Conservation (phyloP, 2,113 vertebrate species). For the Myrmecophaga tridactyla region DNA sequence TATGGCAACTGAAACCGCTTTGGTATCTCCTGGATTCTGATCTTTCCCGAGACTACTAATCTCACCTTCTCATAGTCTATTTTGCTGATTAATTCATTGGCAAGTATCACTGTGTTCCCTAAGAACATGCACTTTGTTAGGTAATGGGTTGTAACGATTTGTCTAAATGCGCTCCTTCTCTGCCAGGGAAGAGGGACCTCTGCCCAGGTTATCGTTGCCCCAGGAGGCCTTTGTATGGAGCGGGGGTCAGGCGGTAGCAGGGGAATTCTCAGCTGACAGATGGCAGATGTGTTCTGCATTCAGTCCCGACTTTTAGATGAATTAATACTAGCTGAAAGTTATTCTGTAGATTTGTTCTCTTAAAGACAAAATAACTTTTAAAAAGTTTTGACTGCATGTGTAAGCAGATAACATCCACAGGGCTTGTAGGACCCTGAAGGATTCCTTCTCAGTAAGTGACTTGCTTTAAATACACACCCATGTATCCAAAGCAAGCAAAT, state of each 20-base stretch:
- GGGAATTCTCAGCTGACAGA: constrained; percentile 46
- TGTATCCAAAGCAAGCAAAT: neutral
- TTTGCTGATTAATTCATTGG: constrained; percentile 70
- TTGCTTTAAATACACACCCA: neutral
- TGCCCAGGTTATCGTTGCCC: constrained; percentile 39
- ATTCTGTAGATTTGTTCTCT: constrained; percentile 46
- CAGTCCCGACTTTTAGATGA: constrained; percentile 48
- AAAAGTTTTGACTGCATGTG: constrained; percentile 59
- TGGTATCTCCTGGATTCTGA: constrained; percentile 42
- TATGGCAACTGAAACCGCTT: constrained; percentile 34
- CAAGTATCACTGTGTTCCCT: constrained; percentile 52
- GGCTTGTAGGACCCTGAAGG: constrained; percentile 45
- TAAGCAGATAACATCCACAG: neutral
- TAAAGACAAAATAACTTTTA: constrained; percentile 68
- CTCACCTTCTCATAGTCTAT: constrained; percentile 58
- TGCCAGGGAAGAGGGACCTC: constrained; percentile 26
- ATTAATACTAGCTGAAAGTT: constrained; percentile 72
- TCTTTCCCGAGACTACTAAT: constrained; percentile 56
- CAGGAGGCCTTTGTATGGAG: constrained; percentile 36
- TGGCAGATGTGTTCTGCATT: constrained; percentile 58
- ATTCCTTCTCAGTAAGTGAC: neutral
- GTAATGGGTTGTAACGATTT: constrained; percentile 77
- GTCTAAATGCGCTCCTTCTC: constrained; percentile 63
- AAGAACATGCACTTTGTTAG: constrained; percentile 73
- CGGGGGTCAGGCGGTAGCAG: neutral